Conservation (phyloP, 2,797 vertebrate species). For the Sphaeramia orbicularis region DNA sequence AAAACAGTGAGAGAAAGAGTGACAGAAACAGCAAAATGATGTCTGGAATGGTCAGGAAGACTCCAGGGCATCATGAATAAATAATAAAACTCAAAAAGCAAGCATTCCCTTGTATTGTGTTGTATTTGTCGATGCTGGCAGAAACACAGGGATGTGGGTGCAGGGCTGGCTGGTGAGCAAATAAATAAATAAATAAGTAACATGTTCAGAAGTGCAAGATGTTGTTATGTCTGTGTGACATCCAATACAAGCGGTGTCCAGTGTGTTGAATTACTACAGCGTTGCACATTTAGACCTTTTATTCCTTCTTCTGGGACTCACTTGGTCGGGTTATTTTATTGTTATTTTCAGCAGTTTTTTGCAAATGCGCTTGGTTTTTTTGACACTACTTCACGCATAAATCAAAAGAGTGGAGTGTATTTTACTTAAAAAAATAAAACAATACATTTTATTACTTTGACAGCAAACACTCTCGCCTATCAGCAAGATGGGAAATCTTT, state of each 20-base stretch:
- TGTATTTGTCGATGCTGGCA: constrained; percentile 76
- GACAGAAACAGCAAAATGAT: constrained; percentile 80
- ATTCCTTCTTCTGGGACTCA: constrained; percentile 9
- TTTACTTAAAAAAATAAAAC: constrained; percentile 43
- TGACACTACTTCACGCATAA: constrained; percentile 17
- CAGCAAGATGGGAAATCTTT: constrained; percentile 65
- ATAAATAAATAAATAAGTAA: constrained; percentile 77
- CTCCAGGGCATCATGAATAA: constrained; percentile 84
- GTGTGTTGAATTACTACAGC: constrained; percentile 31
- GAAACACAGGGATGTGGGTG: constrained; percentile 51
- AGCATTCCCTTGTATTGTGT: constrained; percentile 67
- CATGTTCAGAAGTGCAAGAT: constrained; percentile 66
- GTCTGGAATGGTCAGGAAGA: constrained; percentile 76
- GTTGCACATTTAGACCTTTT: constrained; percentile 42
- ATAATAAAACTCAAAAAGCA: constrained; percentile 72
- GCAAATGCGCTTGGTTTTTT: constrained; percentile 29
- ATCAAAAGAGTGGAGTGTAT: constrained; percentile 41
- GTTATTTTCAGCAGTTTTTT: background rate
- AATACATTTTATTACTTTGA: constrained; percentile 53
- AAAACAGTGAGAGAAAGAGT: constrained; percentile 59
- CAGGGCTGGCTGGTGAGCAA: constrained; percentile 43
- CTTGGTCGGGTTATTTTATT: background rate
- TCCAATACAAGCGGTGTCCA: constrained; percentile 37
- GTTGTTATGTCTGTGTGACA: constrained; percentile 63
- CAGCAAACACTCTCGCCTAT: constrained; percentile 53